Evolutionary conservation across 2,113 vertebrate species (phyloP).

Genomic region (Astur gentilis): DNA sequence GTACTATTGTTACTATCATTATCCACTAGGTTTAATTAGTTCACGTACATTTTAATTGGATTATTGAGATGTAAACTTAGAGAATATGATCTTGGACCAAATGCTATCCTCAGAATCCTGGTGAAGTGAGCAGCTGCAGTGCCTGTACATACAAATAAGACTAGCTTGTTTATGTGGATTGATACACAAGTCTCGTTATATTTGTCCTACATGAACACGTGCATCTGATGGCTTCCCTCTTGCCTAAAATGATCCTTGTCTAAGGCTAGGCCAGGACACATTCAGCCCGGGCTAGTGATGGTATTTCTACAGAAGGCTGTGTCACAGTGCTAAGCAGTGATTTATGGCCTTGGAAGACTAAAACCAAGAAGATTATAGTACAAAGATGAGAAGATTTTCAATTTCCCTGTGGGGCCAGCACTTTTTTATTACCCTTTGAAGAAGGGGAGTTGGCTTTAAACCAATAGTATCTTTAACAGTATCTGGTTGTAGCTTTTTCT

Average conservation of each 20-base stretch:
- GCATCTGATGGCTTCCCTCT: not conserved
- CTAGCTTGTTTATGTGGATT: not conserved
- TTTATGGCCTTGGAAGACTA: not conserved
- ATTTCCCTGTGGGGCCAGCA: not conserved
- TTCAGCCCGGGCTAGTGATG: not conserved
- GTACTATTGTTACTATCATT: not conserved
- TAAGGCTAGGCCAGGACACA: not conserved
- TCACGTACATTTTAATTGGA: slow-evolving; percentile 24
- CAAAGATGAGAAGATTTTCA: not conserved
- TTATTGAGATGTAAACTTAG: slow-evolving; percentile 47
- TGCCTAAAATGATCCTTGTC: not conserved
- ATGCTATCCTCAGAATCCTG: not conserved
- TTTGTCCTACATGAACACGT: not conserved
- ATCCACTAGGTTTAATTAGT: slow-evolving; percentile 32
- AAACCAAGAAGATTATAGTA: not conserved
- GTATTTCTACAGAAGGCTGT: not conserved
- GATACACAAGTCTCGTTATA: not conserved
- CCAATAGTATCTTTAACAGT: not conserved
- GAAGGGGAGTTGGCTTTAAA: not conserved
- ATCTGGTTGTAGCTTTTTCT: not conserved
- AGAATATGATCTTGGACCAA: not conserved
- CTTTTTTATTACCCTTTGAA: not conserved
- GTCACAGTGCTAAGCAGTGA: not conserved
- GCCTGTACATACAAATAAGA: not conserved
- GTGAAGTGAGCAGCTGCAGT: not conserved